phyloP scores from a whole-genome alignment of 2,888 invertebrate species.

The Tiliacea citrago region DNA sequence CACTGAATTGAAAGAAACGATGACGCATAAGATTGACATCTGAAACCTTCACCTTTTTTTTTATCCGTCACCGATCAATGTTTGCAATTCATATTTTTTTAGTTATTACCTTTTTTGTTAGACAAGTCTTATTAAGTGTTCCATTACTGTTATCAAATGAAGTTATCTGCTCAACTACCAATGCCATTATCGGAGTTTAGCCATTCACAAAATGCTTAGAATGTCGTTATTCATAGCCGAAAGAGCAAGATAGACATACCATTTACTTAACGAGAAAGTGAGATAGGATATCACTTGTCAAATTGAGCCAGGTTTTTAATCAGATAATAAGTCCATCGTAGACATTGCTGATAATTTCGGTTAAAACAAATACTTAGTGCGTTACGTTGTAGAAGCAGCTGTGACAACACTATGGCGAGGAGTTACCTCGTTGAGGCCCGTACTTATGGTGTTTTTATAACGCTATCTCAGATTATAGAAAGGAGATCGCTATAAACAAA shows the following conservation, averaged over 20 bases:
- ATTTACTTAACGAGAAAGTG: conserved; percentile 32
- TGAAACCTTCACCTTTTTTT: conserved; percentile 57
- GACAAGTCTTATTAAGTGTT: conserved; percentile 39
- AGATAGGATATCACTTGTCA: conserved; percentile 58
- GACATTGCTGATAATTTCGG: conserved; percentile 79
- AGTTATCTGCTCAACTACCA: conserved; percentile 47
- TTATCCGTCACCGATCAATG: conserved; percentile 47
- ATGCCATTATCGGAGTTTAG: conserved; percentile 50
- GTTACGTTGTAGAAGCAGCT: conserved; percentile 77
- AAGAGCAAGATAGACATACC: conserved; percentile 48
- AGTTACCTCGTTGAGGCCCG: conserved; percentile 81
- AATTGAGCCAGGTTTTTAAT: conserved; percentile 68
- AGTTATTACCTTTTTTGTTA: conserved; percentile 39
- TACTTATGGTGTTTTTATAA: conserved; percentile 64
- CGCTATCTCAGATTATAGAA: conserved; percentile 46
- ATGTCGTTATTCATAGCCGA: conserved; percentile 55
- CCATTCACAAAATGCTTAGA: conserved; percentile 64
- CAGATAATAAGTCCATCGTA: conserved; percentile 70
- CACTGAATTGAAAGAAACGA: conserved; percentile 29
- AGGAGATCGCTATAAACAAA: conserved; percentile 67
- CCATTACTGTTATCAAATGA: conserved; percentile 54
- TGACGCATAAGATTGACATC: conserved; percentile 47
- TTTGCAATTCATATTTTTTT: conserved; percentile 39
- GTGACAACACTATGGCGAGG: conserved; percentile 76
- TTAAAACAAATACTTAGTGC: conserved; percentile 75